These are phyloP conservation scores for Perizoma affinitatum DNA, from an alignment of 2,888 invertebrate species.

Conservation along the genomic window DNA sequence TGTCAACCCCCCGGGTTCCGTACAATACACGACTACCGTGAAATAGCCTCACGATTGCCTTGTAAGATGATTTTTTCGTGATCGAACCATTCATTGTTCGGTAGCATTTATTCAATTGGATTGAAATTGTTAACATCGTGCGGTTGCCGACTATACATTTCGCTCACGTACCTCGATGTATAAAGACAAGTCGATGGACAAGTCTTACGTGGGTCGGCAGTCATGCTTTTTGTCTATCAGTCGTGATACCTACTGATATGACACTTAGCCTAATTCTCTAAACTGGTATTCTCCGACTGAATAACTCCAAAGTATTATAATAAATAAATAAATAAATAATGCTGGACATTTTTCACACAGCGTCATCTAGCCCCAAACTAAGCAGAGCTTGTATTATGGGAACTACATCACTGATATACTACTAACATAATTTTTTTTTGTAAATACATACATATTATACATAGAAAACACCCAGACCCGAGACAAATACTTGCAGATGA, in stretches of 20 bases:
- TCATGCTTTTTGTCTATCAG: constrained; percentile 18
- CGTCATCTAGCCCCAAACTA: too few species aligned
- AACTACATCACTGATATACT: too few species aligned
- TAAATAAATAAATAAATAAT: too few species aligned
- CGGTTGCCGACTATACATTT: constrained; percentile 48
- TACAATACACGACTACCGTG: constrained; percentile 70
- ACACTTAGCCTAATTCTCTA: background rate
- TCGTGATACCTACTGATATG: constrained; percentile 11
- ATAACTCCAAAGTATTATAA: too few species aligned
- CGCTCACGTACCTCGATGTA: constrained; percentile 53
- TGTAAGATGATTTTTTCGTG: constrained; percentile 83
- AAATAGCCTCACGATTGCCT: constrained; percentile 70
- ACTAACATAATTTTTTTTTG: too few species aligned
- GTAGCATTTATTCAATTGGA: constrained; percentile 77
- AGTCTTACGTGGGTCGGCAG: constrained; percentile 23
- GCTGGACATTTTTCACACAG: too few species aligned
- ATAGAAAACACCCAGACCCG: too few species aligned
- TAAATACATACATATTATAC: too few species aligned
- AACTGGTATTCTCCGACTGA: too few species aligned
- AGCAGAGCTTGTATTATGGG: too few species aligned
- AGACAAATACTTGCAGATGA: too few species aligned
- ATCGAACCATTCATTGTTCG: constrained; percentile 80
- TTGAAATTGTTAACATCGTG: constrained; percentile 75
- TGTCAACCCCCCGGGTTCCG: constrained; percentile 11
- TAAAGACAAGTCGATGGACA: constrained; percentile 16